Base-by-base conservation (phyloP, 1,140 invertebrate species). In the Tetranychus cinnabarinus region DNA sequence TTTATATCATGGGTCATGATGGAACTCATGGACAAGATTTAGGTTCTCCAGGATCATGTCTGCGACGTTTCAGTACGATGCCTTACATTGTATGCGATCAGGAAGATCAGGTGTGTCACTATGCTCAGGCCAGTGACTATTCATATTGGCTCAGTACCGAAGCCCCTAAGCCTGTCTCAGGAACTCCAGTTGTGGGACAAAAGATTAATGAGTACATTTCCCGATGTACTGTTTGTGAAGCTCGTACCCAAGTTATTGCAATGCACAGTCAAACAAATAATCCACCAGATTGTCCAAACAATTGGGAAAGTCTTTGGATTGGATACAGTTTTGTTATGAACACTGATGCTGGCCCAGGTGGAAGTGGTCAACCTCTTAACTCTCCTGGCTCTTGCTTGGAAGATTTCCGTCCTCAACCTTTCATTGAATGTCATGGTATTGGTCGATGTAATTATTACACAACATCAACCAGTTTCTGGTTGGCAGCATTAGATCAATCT, bases 401-500 rank as follows among this genome's bases (percentile, higher is more conserved):
- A 69, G 84, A 93, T 62, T 96, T 95, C 80, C 78, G 88, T 13
- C 73, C 82, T 0, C 79, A 82, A 61, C 89, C 88, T 1, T 89
- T 91, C 72, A 89, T 93, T 59, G 86, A 89, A 73, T 96, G 91
- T 71, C 90, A 89, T 70, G 89, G 88, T 48, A 81, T 84, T 70
- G 95, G 88, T 64, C 85, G 83, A 50, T 98, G 93, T 74, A 87
- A 95, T 70, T 96, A 93, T 72, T 98, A 90, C 71, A 82, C 91
- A 56, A 97, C 97, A 69, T 88, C 92, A 76, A 85, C 90, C 70
- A 93, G 88, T 73, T 99, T 97, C 79, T 99, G 95, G 95, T 76
- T 99, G 12, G 23, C 23, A 2, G 50, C 50, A n/a, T 52, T 52
- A 33, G 50, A 52, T 6, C 39, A 10, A 42, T 5, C 5, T 42